Evolutionary conservation across 2,888 invertebrate genomes (phyloP).

Genomic region (Temnothorax ravouxi): DNA sequence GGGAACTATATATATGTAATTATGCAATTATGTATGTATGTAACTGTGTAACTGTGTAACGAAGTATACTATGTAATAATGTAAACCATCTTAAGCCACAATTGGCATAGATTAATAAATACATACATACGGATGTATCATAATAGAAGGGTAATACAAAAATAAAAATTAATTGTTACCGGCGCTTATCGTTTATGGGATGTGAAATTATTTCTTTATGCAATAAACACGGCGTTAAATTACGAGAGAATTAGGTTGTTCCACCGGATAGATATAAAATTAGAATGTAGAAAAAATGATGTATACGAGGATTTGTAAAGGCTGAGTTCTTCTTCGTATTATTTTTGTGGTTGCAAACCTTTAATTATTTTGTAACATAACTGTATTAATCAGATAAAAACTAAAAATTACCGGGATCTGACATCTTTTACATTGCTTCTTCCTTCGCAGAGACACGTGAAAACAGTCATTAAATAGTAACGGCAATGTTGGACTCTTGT

Average conservation of each 20-base stretch:
- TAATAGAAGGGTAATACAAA: background rate
- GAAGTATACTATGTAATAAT: too few species aligned
- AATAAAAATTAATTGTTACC: slow-evolving; percentile 2
- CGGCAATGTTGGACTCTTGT: background rate
- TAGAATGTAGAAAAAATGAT: slow-evolving; percentile 42
- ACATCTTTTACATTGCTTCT: background rate
- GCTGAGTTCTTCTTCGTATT: background rate
- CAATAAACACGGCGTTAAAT: slow-evolving; percentile 28
- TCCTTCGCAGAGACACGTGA: background rate
- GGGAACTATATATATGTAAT: too few species aligned
- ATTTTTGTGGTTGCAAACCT: background rate
- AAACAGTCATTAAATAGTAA: background rate
- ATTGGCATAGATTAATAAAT: too few species aligned
- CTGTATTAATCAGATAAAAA: background rate
- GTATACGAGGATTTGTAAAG: background rate
- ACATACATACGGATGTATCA: background rate
- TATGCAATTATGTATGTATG: too few species aligned
- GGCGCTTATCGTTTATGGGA: background rate
- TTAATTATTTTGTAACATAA: background rate
- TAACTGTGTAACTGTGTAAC: too few species aligned
- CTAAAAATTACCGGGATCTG: background rate
- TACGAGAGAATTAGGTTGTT: slow-evolving; percentile 42
- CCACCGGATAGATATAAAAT: slow-evolving; percentile 21
- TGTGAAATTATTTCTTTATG: slow-evolving; percentile 21
- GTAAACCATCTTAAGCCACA: too few species aligned